phyloP scores from a whole-genome alignment of 2,888 invertebrate genomes.

The Sinopyrophorus schimmeli region DNA sequence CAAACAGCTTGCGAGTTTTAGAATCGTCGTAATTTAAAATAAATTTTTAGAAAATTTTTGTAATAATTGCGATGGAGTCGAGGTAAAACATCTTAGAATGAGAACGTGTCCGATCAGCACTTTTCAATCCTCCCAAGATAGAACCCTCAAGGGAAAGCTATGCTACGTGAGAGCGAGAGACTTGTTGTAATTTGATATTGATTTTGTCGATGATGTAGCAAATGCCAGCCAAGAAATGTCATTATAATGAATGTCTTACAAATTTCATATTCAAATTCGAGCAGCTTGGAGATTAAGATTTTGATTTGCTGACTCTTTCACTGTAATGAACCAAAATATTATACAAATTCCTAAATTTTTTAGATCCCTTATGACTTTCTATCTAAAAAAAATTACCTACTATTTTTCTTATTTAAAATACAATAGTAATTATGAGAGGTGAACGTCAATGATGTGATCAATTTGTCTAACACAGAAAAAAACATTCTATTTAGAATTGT shows the following conservation, averaged over 20 bases:
- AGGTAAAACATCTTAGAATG: slow-evolving; percentile 23
- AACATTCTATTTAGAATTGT: too few relatives aligned
- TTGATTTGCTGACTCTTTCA: slow-evolving; percentile 7
- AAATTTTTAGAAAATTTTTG: too few relatives aligned
- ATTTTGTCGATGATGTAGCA: slow-evolving; percentile 29
- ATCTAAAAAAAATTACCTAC: too few relatives aligned
- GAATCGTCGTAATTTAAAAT: too few relatives aligned
- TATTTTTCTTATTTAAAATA: too few relatives aligned
- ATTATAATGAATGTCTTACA: slow-evolving; percentile 18
- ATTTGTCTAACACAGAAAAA: too few relatives aligned
- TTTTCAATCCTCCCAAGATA: slow-evolving; percentile 28
- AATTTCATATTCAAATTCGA: slow-evolving; percentile 8
- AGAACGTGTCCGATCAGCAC: slow-evolving; percentile 30
- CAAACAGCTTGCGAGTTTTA: too few relatives aligned
- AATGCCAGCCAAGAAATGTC: slow-evolving; percentile 19
- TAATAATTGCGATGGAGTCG: slow-evolving; percentile 15
- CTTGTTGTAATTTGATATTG: slow-evolving; percentile 33
- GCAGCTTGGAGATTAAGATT: neutral
- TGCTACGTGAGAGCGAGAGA: slow-evolving; percentile 28
- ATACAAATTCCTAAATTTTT: too few relatives aligned
- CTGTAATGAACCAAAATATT: too few relatives aligned
- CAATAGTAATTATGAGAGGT: too few relatives aligned
- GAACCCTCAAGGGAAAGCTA: slow-evolving; percentile 21
- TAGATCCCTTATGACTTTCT: too few relatives aligned
- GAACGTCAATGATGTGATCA: too few relatives aligned